phyloP scores from a whole-genome alignment of 2,797 vertebrate genomes.

The Columba guinea region DNA sequence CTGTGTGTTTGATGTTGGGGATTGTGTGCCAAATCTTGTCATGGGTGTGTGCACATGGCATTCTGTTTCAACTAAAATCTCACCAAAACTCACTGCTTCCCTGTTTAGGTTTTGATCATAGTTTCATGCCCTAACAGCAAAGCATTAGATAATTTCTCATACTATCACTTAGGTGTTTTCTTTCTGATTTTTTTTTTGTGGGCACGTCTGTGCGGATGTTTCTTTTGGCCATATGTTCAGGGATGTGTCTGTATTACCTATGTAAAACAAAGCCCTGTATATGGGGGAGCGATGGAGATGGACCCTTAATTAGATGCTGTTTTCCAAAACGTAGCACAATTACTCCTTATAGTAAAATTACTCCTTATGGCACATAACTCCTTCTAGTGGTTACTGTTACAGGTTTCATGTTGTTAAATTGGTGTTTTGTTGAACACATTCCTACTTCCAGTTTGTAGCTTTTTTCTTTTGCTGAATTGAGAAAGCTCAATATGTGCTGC shows the following conservation, averaged over 20 bases:
- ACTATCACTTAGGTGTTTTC: neutral
- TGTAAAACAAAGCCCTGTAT: too few species aligned
- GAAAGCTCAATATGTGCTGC: fast-evolving
- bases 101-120: neutral
- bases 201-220: neutral
- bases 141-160: neutral
- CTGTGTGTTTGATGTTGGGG: neutral
- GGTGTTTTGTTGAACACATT: neutral
- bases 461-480: neutral
- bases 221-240: fast-evolving
- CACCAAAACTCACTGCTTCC: neutral
- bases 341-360: neutral
- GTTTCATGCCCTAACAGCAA: neutral
- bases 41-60: neutral
- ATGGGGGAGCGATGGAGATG: neutral
- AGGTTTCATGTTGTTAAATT: neutral
- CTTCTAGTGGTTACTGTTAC: neutral
- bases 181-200: neutral
- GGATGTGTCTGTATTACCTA: neutral
- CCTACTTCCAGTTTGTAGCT: neutral
- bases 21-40: neutral
- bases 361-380: neutral
- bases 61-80: neutral
- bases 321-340: neutral
- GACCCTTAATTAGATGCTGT: neutral